Conservation (phyloP, 1,140 invertebrate genomes). For the Zaprionus lachaisei region DNA sequence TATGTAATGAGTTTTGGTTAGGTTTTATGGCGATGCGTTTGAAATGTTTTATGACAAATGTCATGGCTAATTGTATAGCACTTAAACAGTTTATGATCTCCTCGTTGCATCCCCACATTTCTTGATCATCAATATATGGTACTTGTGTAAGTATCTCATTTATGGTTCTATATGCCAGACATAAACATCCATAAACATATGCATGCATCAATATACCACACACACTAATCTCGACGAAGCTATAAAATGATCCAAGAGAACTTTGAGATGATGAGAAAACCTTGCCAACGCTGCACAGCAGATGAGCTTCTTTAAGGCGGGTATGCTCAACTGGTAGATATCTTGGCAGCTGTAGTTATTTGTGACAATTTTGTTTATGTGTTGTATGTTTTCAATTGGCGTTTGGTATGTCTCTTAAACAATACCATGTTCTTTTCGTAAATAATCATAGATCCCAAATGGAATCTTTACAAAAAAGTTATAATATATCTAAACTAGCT, state of each 20-base stretch:
- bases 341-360: not conserved
- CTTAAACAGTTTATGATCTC: slow-evolving; percentile 51
- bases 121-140: slow-evolving; percentile 12
- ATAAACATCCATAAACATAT: not conserved
- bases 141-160: slow-evolving; percentile 7
- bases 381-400: too few species aligned
- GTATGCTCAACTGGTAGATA: not conserved
- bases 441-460: too few species aligned
- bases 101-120: not conserved
- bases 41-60: slow-evolving; percentile 64
- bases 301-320: not conserved
- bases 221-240: not conserved
- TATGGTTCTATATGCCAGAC: slow-evolving; percentile 13
- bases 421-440: not conserved
- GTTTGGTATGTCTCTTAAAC: too few species aligned
- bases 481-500: too few species aligned
- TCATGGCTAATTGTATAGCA: slow-evolving; percentile 74
- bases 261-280: slow-evolving; percentile 2
- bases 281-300: slow-evolving; percentile 5
- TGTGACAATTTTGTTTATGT: too few species aligned
- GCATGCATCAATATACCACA: not conserved
- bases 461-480: too few species aligned
- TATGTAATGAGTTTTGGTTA: slow-evolving; percentile 12
- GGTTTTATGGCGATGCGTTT: slow-evolving; percentile 33
- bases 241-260: not conserved